Base-by-base conservation (phyloP, 2,888 invertebrate genomes). In the Tipula confusa region DNA sequence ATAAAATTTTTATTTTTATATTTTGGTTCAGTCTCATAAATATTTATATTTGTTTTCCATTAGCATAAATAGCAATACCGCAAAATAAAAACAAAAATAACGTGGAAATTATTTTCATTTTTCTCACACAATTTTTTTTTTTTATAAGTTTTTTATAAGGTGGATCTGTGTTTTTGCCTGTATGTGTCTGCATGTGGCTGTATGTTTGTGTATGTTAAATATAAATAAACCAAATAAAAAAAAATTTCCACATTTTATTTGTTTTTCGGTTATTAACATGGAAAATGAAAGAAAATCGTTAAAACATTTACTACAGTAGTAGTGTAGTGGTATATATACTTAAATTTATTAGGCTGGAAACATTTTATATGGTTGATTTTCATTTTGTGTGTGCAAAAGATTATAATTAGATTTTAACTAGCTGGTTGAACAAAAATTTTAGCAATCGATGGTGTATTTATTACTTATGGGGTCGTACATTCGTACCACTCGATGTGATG, bases 41-140 rank as follows among this genome's bases (percentile, higher is more conserved):
- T 64, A 64, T 64, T 64, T 64, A 64, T 64, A 64, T 64, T 64
- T 64, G 64, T 64, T 64, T 64, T 64, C 64, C 64, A 64, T 64
- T 64, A 64, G 64, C 64, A 64, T 64, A 64, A 64, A 64, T 64
- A 64, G 64, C 64, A 64, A 64, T 64, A 64, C 64, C 64, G 64
- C 64, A 64, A 18, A 64, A 64, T 64, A 64, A 43, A 43, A 15
- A 4, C 43, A 15, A 43, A 43, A 43, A 64, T 24, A 64, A 24
- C 64, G 64, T 64, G 64, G 9, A 24, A 24, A 64, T 64, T 64
- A 9, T 64, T 64, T 15, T 24, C 18, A 7, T n/a, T 24, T 5
- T 18, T 64, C 18, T 64, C 43, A 43, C 43, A 43, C 7, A 43
- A 64, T 18, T 64, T 64, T 18, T 24, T 9, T 24, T n/a, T n/a